Evolutionary conservation across 2,888 invertebrate species (phyloP).

Genomic region (Trimorus sp.): DNA sequence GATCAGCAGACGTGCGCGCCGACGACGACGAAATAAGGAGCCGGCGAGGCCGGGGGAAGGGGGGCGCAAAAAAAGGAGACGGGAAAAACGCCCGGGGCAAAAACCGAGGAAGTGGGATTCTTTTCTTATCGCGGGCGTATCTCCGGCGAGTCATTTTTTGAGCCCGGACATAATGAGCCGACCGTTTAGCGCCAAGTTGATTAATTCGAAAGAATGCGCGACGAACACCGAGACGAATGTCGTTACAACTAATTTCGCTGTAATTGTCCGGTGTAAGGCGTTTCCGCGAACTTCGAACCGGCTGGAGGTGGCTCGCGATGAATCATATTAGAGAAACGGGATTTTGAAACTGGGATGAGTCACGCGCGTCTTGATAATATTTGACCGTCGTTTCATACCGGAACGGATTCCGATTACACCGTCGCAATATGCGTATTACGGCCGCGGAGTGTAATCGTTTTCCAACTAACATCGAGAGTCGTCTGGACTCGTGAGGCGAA

Average conservation of each 20-base stretch:
- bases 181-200: slow-evolving; percentile 63
- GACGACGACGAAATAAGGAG: slow-evolving; percentile 22
- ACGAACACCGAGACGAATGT: slow-evolving; percentile 52
- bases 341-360: too few relatives aligned
- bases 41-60: background rate
- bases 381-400: too few relatives aligned
- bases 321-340: too few relatives aligned
- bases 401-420: too few relatives aligned
- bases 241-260: slow-evolving; percentile 52
- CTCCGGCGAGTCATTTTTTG: slow-evolving; percentile 52
- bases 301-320: too few relatives aligned
- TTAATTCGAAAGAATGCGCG: slow-evolving; percentile 61
- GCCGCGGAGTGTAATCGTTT: too few relatives aligned
- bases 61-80: slow-evolving; percentile 17
- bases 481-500: too few relatives aligned
- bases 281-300: slow-evolving; percentile 9
- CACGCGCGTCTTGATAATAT: too few relatives aligned
- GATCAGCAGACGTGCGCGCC: slow-evolving; percentile 51
- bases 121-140: slow-evolving; percentile 60
- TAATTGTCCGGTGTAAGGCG: slow-evolving; percentile 38
- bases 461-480: too few relatives aligned
- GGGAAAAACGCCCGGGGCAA: slow-evolving; percentile 30
- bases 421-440: too few relatives aligned
- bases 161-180: slow-evolving; percentile 58
- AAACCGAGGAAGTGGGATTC: slow-evolving; percentile 43